These are phyloP conservation scores for Ceyx margarethae DNA, from an alignment of 2,113 vertebrate genomes.

Conservation along the genomic window DNA sequence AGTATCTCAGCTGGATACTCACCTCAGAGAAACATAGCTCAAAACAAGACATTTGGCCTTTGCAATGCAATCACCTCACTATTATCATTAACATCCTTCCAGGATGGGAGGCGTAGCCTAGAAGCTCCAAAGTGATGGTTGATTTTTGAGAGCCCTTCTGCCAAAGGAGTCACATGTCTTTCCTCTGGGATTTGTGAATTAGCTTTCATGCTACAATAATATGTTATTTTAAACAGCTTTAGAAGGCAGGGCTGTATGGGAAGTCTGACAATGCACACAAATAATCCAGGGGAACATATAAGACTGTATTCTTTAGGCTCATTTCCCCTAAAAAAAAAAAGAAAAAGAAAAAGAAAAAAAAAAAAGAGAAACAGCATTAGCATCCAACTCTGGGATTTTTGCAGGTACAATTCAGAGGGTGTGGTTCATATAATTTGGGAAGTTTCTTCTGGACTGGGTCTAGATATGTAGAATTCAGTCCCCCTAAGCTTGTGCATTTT, in stretches of 20 bases:
- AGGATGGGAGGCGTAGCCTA: background rate
- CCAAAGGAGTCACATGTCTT: background rate
- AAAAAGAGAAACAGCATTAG: background rate
- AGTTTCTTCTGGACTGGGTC: background rate
- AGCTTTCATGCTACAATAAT: background rate
- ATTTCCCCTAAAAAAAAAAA: background rate
- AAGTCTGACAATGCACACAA: background rate
- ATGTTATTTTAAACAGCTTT: background rate
- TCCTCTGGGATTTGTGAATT: background rate
- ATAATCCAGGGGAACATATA: background rate
- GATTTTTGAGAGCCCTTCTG: background rate
- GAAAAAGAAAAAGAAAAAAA: background rate
- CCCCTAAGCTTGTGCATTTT: background rate
- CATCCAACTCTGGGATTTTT: background rate
- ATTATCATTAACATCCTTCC: conserved; percentile 13
- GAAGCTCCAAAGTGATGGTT: background rate
- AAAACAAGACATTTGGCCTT: conserved; percentile 51
- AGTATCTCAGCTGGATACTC: conserved; percentile 44
- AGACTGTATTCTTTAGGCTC: background rate
- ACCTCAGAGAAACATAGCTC: conserved; percentile 65
- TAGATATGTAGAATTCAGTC: background rate
- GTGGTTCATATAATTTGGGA: background rate
- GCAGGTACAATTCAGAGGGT: background rate
- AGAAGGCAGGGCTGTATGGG: background rate
- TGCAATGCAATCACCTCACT: conserved; percentile 21